Evolutionary conservation across 2,888 invertebrate species (phyloP), one percentile per base, ranked within the genome.

Genomic region (Lottia scabra): DNA sequence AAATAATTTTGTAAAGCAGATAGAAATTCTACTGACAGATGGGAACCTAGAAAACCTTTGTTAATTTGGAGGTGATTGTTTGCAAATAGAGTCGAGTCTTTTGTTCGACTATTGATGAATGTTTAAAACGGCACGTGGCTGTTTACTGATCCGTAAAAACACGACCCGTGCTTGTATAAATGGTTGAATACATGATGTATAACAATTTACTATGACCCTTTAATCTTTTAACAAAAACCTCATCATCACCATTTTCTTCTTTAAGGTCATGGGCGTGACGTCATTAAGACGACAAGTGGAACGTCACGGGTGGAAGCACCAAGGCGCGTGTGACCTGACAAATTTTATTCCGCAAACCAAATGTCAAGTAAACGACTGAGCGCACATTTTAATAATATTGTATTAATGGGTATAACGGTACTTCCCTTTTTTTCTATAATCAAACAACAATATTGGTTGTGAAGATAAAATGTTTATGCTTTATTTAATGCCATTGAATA

Each of bases 51-150:
- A 8, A 38, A n/a, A 19, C 62, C 56, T 48, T 70, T 70, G 70
- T 66, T 56, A 65, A 38, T 65, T 46, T 65, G 56, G 56, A 65
- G 56, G 56, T 44, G 38, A 30, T 65, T 56, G 46, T 48, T 64
- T 70, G 65, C 65, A 70, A 70, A 70, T 70, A 70, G 65, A 65
- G 48, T 65, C 43, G 65, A 19, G 19, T 15, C 70, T 46, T 65
- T 70, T 70, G 70, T 70, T 56, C 48, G n/a, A 62, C 19, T 56
- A 56, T 56, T 56, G 56, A 56, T 56, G 19, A 19, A 56, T 19
- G 56, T 56, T 56, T 19, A n/a, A 56, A 56, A 56, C 15, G 56
- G 56, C 56, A 19, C 56, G 56, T 56, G 56, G n/a, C n/a, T 56
- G 56, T 56, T 56, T 56, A 56, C 56, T 56, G 56, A 56, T 56